A percentile compares a stretch with the other conserved stretches of the same genome.
phyloP scores from a whole-genome alignment of 1,140 invertebrate species.

The Tetramorium alpestre region DNA sequence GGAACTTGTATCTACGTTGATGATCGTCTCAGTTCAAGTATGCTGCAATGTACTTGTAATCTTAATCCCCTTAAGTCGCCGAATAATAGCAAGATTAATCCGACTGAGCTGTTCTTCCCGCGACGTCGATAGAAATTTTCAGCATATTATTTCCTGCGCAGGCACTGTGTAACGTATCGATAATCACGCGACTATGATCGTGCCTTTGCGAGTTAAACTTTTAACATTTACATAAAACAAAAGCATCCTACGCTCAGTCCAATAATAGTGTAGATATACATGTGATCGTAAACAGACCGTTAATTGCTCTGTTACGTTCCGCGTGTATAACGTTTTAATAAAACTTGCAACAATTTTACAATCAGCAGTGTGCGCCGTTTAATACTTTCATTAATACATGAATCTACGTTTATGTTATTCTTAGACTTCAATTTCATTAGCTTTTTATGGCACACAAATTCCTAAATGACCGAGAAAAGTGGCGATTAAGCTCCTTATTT shows the following conservation, averaged over 20 bases:
- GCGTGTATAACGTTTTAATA: background rate
- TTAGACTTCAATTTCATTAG: background rate
- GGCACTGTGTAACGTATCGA: background rate
- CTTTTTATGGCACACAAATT: background rate
- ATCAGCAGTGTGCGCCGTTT: background rate
- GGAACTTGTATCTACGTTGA: background rate
- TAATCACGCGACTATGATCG: background rate
- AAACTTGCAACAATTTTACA: background rate
- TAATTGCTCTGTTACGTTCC: constrained; percentile 15
- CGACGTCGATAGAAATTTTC: background rate
- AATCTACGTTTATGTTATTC: background rate
- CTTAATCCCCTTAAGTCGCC: background rate
- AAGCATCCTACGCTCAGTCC: constrained; percentile 11
- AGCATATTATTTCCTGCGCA: background rate
- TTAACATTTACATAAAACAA: constrained; percentile 46
- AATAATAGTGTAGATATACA: constrained; percentile 7
- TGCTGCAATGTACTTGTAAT: background rate
- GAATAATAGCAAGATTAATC: background rate
- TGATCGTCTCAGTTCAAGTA: constrained; percentile 12
- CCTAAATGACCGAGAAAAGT: background rate
- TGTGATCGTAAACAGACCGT: constrained; percentile 32
- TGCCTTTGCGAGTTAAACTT: constrained; percentile 17
- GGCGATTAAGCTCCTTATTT: background rate
- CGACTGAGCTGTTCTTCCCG: background rate
- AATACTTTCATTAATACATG: constrained; percentile 5